A percentile compares a stretch with the other conserved stretches of the same genome.
Evolutionary conservation across 2,797 vertebrate genomes (phyloP).

Genomic region (Acridotheres tristis): DNA sequence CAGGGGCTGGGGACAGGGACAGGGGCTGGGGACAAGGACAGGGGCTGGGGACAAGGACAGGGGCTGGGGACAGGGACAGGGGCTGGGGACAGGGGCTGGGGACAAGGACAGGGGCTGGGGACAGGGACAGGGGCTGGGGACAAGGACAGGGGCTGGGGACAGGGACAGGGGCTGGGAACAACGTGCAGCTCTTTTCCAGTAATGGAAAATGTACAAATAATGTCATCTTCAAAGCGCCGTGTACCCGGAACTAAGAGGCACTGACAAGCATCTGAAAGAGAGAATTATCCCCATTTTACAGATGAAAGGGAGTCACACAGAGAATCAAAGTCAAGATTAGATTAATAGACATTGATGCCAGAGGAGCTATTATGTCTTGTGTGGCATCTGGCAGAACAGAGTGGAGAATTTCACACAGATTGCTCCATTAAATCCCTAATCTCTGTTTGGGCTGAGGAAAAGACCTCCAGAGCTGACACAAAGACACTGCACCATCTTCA

Average conservation of each 20-base stretch:
- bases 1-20: not conserved
- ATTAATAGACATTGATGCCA: constrained; percentile 20
- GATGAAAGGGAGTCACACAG: constrained; percentile 13
- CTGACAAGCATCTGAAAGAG: not conserved
- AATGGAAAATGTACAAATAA: not conserved
- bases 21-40: not conserved
- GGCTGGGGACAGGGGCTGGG: not conserved
- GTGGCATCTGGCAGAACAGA: constrained; percentile 8
- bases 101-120: not conserved
- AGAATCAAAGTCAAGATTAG: constrained; percentile 31
- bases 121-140: not conserved
- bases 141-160: not conserved
- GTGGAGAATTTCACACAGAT: not conserved
- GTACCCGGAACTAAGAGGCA: not conserved
- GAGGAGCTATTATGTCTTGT: not conserved
- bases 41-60: not conserved
- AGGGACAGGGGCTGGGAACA: not conserved
- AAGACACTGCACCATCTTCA: not conserved
- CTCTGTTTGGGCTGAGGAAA: not conserved
- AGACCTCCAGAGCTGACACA: not conserved
- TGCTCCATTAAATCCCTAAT: not conserved
- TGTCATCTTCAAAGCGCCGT: not conserved
- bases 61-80: not conserved
- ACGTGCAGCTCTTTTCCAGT: not conserved
- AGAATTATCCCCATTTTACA: constrained; percentile 9